phyloP scores from a whole-genome alignment of 1,140 invertebrate genomes.

The Potamilus streckersoni region DNA sequence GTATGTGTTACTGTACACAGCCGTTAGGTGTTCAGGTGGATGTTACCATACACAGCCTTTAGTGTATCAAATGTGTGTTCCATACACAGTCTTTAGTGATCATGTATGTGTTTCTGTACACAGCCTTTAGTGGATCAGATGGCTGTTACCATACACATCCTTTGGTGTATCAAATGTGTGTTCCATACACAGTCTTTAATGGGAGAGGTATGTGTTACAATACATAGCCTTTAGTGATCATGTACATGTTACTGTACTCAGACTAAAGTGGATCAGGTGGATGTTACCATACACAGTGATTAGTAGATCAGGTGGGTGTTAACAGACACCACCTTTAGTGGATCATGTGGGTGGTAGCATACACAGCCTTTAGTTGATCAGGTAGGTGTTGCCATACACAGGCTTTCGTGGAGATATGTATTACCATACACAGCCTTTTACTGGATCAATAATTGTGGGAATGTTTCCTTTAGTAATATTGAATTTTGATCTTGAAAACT shows the following conservation, averaged over 20 bases:
- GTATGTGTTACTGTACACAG: slow-evolving; percentile 57
- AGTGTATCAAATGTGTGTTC: too few relatives aligned
- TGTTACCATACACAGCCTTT: too few relatives aligned
- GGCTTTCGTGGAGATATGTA: slow-evolving; percentile 71
- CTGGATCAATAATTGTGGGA: slow-evolving; percentile 74
- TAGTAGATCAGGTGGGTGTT: too few relatives aligned
- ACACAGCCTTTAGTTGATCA: too few relatives aligned
- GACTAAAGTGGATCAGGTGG: slow-evolving; percentile 85
- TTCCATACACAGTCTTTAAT: slow-evolving; percentile 77
- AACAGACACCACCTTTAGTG: slow-evolving; percentile 77
- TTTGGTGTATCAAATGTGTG: slow-evolving; percentile 82
- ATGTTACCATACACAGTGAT: too few relatives aligned
- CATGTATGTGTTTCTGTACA: too few relatives aligned
- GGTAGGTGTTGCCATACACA: too few relatives aligned
- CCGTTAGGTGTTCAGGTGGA: slow-evolving; percentile 85
- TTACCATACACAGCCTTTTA: slow-evolving; percentile 34
- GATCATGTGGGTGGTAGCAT: slow-evolving; percentile 75
- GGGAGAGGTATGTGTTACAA: slow-evolving; percentile 75
- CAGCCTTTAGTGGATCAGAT: slow-evolving; percentile 88
- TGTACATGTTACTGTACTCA: slow-evolving; percentile 55
- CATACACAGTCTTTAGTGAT: too few relatives aligned
- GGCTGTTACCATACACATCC: slow-evolving; percentile 70
- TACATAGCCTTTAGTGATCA: too few relatives aligned
- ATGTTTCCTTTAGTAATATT: too few relatives aligned
- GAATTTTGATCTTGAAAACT: too few relatives aligned